Conservation (phyloP, 1,140 invertebrate genomes). For the Condylostylus longicornis region DNA sequence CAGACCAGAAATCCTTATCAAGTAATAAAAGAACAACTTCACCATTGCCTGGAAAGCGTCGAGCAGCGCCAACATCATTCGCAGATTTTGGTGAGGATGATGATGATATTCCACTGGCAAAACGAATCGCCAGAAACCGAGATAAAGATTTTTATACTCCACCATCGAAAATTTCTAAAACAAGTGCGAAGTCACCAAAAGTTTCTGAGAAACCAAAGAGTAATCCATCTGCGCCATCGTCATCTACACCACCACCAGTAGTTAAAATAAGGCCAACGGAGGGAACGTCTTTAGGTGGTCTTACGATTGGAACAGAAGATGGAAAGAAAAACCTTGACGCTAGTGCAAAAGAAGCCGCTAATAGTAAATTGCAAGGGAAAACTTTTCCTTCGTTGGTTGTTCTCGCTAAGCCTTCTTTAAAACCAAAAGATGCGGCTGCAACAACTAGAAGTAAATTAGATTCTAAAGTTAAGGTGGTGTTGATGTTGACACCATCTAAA, state of each 20-base stretch:
- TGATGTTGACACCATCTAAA: conserved; percentile 61
- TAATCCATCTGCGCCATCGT: conserved; percentile 12
- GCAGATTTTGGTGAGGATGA: conserved; percentile 30
- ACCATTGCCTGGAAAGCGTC: too few relatives aligned
- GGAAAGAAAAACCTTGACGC: conserved; percentile 32
- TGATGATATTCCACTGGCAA: conserved; percentile 28
- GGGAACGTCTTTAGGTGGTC: conserved; percentile 48
- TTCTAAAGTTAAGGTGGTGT: conserved; percentile 59
- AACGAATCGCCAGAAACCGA: conserved; percentile 21
- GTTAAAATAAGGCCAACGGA: conserved; percentile 42
- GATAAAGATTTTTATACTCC: conserved; percentile 20
- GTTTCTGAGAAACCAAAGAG: conserved; percentile 3
- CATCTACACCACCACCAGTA: conserved; percentile 7
- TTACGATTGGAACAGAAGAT: conserved; percentile 38
- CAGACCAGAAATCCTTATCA: not conserved
- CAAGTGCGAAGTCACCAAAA: conserved; percentile 7
- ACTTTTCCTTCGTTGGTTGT: conserved; percentile 73
- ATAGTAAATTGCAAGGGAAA: conserved; percentile 61
- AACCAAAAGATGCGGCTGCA: conserved; percentile 43
- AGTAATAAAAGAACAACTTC: conserved; percentile 2
- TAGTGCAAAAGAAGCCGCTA: conserved; percentile 39
- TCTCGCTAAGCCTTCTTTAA: conserved; percentile 57
- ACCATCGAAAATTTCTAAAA: not conserved
- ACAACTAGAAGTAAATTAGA: conserved; percentile 43
- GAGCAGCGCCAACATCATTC: too few relatives aligned